Conservation (phyloP, 2,888 invertebrate genomes). For the Noctua fimbriata region DNA sequence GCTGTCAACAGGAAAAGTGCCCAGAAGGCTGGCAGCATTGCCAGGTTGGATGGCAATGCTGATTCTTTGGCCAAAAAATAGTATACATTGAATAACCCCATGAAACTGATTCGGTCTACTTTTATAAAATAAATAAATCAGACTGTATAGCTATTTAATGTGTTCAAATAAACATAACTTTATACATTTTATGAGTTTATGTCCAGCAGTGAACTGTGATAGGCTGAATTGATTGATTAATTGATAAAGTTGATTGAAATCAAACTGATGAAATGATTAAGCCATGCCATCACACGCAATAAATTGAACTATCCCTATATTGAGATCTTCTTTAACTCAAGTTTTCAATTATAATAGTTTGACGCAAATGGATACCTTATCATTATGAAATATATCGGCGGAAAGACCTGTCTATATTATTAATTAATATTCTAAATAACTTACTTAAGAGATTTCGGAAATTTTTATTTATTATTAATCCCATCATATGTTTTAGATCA, state of each 20-base stretch:
- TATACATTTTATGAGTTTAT: background rate
- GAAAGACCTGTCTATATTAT: constrained; percentile 8
- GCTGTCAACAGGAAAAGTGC: too few relatives aligned
- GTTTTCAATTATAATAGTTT: constrained; percentile 17
- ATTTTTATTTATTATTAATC: constrained; percentile 6
- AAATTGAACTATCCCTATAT: constrained; percentile 8
- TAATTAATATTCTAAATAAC: constrained; percentile 14
- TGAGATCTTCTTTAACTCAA: constrained; percentile 6
- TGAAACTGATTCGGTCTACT: background rate
- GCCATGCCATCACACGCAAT: constrained; percentile 16
- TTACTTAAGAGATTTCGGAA: constrained; percentile 22
- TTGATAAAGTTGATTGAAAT: constrained; percentile 40
- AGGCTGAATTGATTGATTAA: background rate
- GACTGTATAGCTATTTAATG: background rate
- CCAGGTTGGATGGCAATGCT: too few relatives aligned
- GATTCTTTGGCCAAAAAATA: too few relatives aligned
- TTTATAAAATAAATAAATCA: background rate
- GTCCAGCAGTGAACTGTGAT: background rate
- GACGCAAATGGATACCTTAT: constrained; percentile 22
- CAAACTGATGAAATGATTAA: constrained; percentile 7
- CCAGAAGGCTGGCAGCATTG: too few relatives aligned
- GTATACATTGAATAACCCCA: background rate
- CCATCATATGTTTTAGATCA: background rate
- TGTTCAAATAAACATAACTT: constrained; percentile 14
- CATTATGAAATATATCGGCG: constrained; percentile 3